Evolutionary conservation across 2,113 vertebrate genomes (phyloP).

Genomic region (Bos javanicus): DNA sequence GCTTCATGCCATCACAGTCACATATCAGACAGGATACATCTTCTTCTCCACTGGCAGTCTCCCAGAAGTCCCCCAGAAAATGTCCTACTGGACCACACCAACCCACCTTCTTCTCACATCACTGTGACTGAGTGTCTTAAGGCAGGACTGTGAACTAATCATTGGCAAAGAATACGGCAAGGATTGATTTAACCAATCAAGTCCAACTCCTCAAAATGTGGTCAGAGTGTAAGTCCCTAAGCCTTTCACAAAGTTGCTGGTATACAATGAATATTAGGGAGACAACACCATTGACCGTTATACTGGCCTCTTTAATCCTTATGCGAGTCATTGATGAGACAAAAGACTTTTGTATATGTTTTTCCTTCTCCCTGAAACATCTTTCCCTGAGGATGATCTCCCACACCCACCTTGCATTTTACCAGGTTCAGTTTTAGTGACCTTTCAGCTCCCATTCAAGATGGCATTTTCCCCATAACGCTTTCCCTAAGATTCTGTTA

Average conservation of each 20-base stretch:
- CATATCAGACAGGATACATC: background rate
- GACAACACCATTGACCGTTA: no score
- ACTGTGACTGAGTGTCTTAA: background rate
- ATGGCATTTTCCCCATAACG: background rate
- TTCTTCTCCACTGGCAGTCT: background rate
- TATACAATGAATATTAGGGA: background rate
- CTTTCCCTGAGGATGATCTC: background rate
- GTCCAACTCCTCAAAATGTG: background rate
- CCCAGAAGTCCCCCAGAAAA: background rate
- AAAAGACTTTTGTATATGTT: no score
- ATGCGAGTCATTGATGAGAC: background rate
- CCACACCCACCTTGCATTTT: background rate
- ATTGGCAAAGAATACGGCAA: background rate
- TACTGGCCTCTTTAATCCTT: background rate
- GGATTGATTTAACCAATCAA: background rate
- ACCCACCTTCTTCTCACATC: background rate
- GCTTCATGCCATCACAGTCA: background rate
- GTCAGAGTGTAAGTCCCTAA: background rate
- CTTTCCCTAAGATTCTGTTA: background rate
- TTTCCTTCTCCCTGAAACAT: background rate
- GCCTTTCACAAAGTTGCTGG: background rate
- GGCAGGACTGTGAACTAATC: background rate
- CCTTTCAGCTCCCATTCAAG: background rate
- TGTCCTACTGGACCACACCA: no score
- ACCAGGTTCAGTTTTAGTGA: background rate